These are phyloP conservation scores for Himalopsyche japonica DNA, from an alignment of 2,888 invertebrate genomes.

Conservation along the genomic window DNA sequence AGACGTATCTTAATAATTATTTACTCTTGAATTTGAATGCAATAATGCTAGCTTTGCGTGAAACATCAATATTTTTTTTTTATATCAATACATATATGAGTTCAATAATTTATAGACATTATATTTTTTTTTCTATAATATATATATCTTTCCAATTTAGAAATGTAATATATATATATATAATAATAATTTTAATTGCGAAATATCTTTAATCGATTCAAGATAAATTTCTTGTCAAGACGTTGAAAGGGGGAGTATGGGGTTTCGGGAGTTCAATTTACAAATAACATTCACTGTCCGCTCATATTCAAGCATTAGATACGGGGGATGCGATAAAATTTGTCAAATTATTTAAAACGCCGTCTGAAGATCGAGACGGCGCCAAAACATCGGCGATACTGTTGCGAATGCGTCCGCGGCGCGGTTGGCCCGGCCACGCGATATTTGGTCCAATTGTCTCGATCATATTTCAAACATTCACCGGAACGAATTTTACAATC, in stretches of 20 bases:
- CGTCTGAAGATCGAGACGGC: neutral
- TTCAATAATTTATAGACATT: constrained; percentile 29
- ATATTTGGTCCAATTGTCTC: constrained; percentile 28
- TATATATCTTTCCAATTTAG: constrained; percentile 26
- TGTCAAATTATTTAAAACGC: constrained; percentile 13
- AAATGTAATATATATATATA: constrained; percentile 13
- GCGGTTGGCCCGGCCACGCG: neutral
- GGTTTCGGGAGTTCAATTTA: constrained; percentile 19
- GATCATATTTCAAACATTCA: constrained; percentile 20
- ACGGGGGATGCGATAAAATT: constrained; percentile 28
- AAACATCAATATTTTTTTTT: constrained; percentile 15
- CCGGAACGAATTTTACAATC: constrained; percentile 2
- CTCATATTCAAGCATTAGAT: constrained; percentile 24
- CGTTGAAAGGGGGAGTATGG: neutral
- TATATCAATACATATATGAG: constrained; percentile 11
- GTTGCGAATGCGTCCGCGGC: neutral
- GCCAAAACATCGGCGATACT: neutral
- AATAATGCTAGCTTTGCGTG: constrained; percentile 15
- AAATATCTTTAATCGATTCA: constrained; percentile 16
- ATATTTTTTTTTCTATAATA: constrained; percentile 20
- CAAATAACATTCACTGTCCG: constrained; percentile 18
- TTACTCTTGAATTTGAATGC: neutral
- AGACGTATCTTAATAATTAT: neutral
- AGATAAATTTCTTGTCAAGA: constrained; percentile 17
- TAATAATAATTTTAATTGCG: constrained; percentile 31